Conservation (phyloP, 23 tunicate genomes). For the Phallusia fumigata region DNA sequence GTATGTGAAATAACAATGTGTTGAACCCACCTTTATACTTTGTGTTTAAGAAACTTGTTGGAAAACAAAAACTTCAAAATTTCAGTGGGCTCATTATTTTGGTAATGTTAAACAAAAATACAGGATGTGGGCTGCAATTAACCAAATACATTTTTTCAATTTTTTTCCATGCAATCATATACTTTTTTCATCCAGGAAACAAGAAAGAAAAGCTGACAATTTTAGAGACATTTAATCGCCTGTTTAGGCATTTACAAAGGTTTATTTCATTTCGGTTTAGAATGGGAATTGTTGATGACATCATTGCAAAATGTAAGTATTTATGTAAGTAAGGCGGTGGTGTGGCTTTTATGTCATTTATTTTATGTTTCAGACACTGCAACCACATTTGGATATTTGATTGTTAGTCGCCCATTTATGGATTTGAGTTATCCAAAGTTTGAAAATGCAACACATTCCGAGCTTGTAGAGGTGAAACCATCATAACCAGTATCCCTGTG, state of each 20-base stretch:
- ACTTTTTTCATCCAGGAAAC: constrained; percentile 32
- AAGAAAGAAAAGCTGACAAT: constrained; percentile 71
- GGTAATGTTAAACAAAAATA: no score
- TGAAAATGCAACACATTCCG: constrained; percentile 54
- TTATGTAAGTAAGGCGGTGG: not conserved
- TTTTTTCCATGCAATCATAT: no score
- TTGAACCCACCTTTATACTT: no score
- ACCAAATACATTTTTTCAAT: no score
- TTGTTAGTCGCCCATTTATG: constrained; percentile 92
- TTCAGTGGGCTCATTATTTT: no score
- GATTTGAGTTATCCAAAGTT: constrained; percentile 53
- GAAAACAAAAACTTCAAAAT: no score
- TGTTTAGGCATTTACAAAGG: constrained; percentile 64
- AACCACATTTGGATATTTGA: constrained; percentile 89
- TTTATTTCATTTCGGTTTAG: constrained; percentile 76
- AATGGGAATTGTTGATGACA: constrained; percentile 94
- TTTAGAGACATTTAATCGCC: constrained; percentile 42
- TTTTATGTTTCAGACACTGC: constrained; percentile 43
- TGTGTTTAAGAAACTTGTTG: no score
- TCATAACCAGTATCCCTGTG: not conserved
- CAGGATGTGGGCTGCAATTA: no score
- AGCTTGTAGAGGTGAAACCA: constrained; percentile 54
- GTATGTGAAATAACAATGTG: no score
- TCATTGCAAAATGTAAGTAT: constrained; percentile 74
- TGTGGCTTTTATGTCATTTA: not conserved